phyloP scores from a whole-genome alignment of 2,113 vertebrate genomes.

The Serilophus lunatus region DNA sequence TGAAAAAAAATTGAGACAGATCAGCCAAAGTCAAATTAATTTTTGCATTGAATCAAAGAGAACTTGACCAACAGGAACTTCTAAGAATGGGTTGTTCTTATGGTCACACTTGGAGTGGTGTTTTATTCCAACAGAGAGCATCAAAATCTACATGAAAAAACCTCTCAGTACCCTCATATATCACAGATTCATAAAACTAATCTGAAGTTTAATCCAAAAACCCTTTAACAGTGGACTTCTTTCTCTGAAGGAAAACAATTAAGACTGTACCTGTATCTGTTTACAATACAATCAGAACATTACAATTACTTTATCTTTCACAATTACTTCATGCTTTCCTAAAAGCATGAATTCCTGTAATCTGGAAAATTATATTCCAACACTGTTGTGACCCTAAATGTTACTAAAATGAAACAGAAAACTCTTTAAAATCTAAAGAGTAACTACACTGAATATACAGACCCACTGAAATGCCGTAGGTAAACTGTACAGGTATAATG shows the following conservation, averaged over 20 bases:
- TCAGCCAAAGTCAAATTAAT: background rate
- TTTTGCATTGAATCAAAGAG: background rate
- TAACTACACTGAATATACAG: background rate
- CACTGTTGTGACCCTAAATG: background rate
- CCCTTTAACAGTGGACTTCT: background rate
- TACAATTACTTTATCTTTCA: background rate
- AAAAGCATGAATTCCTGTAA: no score
- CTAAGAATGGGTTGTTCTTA: background rate
- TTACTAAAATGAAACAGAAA: background rate
- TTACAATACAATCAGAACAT: background rate
- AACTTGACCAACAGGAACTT: background rate
- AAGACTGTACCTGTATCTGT: background rate
- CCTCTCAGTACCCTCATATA: background rate
- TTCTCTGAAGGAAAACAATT: background rate
- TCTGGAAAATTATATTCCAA: background rate
- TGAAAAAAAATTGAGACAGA: background rate
- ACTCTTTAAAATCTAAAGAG: background rate
- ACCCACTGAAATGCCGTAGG: background rate
- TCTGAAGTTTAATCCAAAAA: background rate
- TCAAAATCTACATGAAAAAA: background rate
- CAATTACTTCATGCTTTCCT: background rate
- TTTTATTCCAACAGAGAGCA: background rate
- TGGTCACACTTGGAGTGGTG: background rate
- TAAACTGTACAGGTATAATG: background rate
- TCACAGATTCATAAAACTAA: background rate